These are phyloP conservation scores for Bursaphelenchus mucronatus DNA, from an alignment of 1,140 invertebrate genomes.

Conservation along the genomic window DNA sequence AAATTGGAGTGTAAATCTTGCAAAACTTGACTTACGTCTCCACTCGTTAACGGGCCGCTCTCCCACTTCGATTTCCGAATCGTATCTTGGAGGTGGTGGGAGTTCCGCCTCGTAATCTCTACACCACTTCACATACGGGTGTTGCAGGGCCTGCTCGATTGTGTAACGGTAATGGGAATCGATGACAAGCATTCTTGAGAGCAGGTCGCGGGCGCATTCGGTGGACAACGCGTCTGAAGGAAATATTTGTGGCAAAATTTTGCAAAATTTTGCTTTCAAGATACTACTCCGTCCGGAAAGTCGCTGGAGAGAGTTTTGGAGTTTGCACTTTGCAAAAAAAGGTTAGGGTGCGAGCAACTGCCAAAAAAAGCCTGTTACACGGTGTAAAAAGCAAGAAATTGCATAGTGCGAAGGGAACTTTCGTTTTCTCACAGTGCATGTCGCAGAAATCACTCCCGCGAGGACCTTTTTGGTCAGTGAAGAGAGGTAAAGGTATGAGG, in stretches of 20 bases:
- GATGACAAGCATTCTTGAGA: constrained; percentile 96
- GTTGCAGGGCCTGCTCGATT: constrained; percentile 91
- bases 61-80: constrained; percentile 92
- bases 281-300: too few relatives aligned
- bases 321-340: too few relatives aligned
- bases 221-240: neutral
- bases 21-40: constrained; percentile 68
- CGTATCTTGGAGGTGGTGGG: constrained; percentile 89
- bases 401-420: too few relatives aligned
- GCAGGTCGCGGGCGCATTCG: constrained; percentile 74
- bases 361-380: too few relatives aligned
- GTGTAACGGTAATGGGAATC: constrained; percentile 94
- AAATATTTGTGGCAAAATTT: neutral
- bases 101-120: constrained; percentile 64
- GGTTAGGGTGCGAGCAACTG: too few relatives aligned
- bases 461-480: too few relatives aligned
- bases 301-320: too few relatives aligned
- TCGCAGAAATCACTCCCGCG: too few relatives aligned
- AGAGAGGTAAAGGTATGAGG: too few relatives aligned
- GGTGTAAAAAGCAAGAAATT: too few relatives aligned
- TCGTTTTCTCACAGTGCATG: too few relatives aligned
- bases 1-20: constrained; percentile 14
- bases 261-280: too few relatives aligned
- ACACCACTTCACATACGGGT: constrained; percentile 99
- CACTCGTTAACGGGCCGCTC: constrained; percentile 98